Conservation (phyloP, 2,888 invertebrate species). For the Thumatha senex region DNA sequence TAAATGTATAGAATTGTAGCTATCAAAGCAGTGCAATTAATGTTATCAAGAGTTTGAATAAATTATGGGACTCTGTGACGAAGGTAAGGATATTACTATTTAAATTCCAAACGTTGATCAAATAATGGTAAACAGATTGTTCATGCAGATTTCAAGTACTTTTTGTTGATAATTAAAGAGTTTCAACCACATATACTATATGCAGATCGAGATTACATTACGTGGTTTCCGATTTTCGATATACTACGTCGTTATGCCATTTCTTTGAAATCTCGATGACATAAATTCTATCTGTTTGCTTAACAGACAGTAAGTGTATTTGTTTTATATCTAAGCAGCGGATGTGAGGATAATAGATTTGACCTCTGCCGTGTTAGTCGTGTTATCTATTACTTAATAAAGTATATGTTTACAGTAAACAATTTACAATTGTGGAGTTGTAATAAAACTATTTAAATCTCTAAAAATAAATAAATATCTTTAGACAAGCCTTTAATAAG, state of each 20-base stretch:
- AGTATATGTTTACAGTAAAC: constrained; percentile 29
- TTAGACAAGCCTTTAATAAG: too few relatives aligned
- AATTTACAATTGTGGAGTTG: too few relatives aligned
- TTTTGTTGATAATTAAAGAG: too few relatives aligned
- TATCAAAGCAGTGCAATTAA: constrained; percentile 2
- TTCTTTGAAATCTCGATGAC: constrained; percentile 4
- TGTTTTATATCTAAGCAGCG: constrained; percentile 50
- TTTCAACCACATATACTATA: too few relatives aligned
- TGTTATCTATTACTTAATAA: constrained; percentile 48
- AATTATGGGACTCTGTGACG: constrained; percentile 73
- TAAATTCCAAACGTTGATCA: too few relatives aligned
- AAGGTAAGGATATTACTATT: constrained; percentile 55
- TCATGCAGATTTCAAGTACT: too few relatives aligned
- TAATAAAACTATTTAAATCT: too few relatives aligned
- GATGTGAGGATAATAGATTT: constrained; percentile 64
- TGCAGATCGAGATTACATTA: too few relatives aligned
- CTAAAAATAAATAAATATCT: too few relatives aligned
- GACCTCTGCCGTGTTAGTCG: constrained; percentile 64
- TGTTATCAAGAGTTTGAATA: constrained; percentile 23
- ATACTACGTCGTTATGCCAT: constrained; percentile 23
- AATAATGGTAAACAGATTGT: too few relatives aligned
- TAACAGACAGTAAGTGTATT: constrained; percentile 49
- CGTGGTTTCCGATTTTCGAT: constrained; percentile 16
- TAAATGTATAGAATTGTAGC: constrained; percentile 7
- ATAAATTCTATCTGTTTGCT: constrained; percentile 45